Evolutionary conservation across 2,888 invertebrate genomes (phyloP).

Genomic region (Sminthurinus aureus): DNA sequence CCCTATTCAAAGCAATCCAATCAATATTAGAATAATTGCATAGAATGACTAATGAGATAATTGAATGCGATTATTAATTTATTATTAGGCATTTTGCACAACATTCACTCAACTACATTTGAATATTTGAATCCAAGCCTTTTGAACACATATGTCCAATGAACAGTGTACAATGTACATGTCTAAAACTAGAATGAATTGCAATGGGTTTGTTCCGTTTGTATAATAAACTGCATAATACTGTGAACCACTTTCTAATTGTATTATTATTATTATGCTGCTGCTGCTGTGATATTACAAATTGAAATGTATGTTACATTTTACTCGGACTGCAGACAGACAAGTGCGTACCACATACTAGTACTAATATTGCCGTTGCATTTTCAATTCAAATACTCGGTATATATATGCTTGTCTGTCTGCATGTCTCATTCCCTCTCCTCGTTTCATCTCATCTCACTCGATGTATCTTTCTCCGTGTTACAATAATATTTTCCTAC

Average conservation of each 20-base stretch:
- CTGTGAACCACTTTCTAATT: neutral
- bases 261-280: neutral
- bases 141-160: too few species aligned
- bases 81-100: neutral
- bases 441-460: neutral
- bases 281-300: neutral
- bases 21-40: slow-evolving; percentile 11
- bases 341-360: too few species aligned
- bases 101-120: too few species aligned
- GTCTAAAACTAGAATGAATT: neutral
- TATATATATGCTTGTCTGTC: neutral
- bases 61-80: slow-evolving; percentile 4
- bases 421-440: neutral
- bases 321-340: too few species aligned
- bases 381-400: neutral
- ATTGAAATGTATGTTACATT: neutral
- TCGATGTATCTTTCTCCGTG: slow-evolving; percentile 2
- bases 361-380: neutral
- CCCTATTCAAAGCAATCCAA: slow-evolving; percentile 5
- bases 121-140: neutral
- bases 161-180: neutral
- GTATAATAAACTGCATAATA: neutral
- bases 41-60: slow-evolving; percentile 20
- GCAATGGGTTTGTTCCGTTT: neutral
- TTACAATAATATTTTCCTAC: slow-evolving; percentile 3